Evolutionary conservation across 2,113 vertebrate genomes (phyloP).

Genomic region (Ochotona curzoniae): DNA sequence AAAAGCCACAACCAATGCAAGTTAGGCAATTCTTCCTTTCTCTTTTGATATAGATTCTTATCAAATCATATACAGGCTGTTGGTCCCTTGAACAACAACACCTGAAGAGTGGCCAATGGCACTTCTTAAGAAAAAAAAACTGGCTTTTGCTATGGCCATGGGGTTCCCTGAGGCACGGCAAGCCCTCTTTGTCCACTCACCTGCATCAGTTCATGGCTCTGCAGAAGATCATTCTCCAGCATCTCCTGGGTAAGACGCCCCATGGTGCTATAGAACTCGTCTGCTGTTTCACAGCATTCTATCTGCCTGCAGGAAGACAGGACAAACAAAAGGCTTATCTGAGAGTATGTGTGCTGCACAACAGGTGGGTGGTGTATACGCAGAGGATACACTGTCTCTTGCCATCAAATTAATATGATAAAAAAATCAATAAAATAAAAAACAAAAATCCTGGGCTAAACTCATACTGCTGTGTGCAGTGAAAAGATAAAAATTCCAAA

Average conservation of each 20-base stretch:
- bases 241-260: constrained; percentile 97
- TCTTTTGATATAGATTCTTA: constrained; percentile 1
- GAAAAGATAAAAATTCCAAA: background rate
- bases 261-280: constrained; percentile 99
- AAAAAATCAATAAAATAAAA: background rate
- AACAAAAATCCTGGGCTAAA: background rate
- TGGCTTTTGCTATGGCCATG: background rate
- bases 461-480: background rate
- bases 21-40: background rate
- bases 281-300: constrained; percentile 95
- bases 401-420: background rate
- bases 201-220: constrained; percentile 97
- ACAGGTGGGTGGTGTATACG: background rate
- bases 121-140: background rate
- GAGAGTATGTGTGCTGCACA: background rate
- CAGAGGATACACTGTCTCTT: background rate
- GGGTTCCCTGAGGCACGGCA: background rate
- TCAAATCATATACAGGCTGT: background rate
- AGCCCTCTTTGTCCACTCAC: constrained; percentile 81
- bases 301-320: constrained; percentile 86
- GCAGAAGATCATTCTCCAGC: constrained; percentile 94
- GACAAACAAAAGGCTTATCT: background rate
- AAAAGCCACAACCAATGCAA: background rate
- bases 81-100: background rate
- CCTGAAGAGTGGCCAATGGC: background rate